These are phyloP conservation scores for Ephydatia muelleri DNA, from an alignment of 37 sponge, comb jelly and placozoan species.

Conservation along the genomic window DNA sequence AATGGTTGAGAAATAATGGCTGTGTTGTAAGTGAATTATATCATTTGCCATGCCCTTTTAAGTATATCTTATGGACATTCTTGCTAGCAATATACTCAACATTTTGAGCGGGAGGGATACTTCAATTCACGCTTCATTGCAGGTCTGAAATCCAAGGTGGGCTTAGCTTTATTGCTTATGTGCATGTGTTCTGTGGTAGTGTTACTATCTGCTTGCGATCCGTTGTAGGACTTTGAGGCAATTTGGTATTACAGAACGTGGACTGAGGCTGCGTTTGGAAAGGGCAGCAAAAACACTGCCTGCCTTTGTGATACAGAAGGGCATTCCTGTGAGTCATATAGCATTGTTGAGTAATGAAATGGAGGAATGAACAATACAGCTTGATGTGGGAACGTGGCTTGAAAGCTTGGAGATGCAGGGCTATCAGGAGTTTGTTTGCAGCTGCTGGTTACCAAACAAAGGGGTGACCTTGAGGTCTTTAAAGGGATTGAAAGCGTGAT, in stretches of 20 bases:
- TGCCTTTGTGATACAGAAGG: constrained; percentile 27
- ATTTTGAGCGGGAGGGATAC: constrained; percentile 62
- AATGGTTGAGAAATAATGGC: neutral
- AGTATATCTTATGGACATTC: neutral
- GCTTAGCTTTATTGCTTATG: too few relatives aligned
- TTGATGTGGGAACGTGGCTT: constrained; percentile 54
- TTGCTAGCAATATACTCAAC: constrained; percentile 14
- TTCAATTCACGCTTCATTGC: constrained; percentile 40
- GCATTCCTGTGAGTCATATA: constrained; percentile 61
- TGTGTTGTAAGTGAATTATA: neutral
- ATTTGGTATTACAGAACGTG: constrained; percentile 71
- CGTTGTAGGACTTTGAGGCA: constrained; percentile 54
- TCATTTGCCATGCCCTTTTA: neutral
- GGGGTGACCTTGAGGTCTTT: constrained; percentile 68
- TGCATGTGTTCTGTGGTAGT: too few relatives aligned
- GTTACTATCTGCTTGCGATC: too few relatives aligned
- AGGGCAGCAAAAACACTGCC: constrained; percentile 62
- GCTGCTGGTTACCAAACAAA: constrained; percentile 58
- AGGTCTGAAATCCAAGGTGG: constrained; percentile 28
- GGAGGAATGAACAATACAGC: constrained; percentile 12
- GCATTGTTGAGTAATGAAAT: neutral
- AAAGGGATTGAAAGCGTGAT: constrained; percentile 33
- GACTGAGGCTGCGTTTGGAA: constrained; percentile 52
- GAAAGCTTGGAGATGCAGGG: constrained; percentile 44
- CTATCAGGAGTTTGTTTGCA: constrained; percentile 50